A percentile compares a stretch with the other conserved stretches of the same genome.
These are phyloP conservation scores for Callimorpha dominula DNA, from an alignment of 2,888 invertebrate species.

Conservation along the genomic window DNA sequence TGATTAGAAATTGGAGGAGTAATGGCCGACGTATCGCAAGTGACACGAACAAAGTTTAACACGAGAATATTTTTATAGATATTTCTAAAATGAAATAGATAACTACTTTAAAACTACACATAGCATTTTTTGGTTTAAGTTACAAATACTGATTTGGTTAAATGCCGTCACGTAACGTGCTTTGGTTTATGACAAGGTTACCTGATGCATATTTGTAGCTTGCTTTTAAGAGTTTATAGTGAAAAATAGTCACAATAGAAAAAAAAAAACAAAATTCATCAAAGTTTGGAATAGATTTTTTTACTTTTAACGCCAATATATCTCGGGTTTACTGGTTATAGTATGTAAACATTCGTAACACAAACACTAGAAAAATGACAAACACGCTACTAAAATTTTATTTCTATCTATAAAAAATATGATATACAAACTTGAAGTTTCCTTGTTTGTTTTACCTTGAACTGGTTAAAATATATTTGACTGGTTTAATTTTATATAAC, in stretches of 20 bases:
- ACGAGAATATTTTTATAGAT: background rate
- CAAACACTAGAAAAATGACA: constrained; percentile 55
- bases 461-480: constrained; percentile 22
- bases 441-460: constrained; percentile 30
- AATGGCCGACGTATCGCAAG: background rate
- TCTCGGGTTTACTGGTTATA: constrained; percentile 32
- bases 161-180: background rate
- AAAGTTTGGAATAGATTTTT: constrained; percentile 24
- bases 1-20: background rate
- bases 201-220: too few species aligned
- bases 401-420: constrained; percentile 64
- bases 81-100: background rate
- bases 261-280: too few species aligned
- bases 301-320: constrained; percentile 29
- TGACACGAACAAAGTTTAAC: too few species aligned
- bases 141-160: background rate
- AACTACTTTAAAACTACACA: background rate
- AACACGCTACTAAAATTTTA: constrained; percentile 70
- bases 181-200: too few species aligned
- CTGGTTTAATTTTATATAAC: background rate
- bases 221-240: too few species aligned
- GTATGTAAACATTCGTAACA: constrained; percentile 40
- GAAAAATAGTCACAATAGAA: too few species aligned
- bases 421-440: constrained; percentile 44
- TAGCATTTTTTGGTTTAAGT: background rate